Conservation (phyloP, 1,140 invertebrate genomes). For the Patella vulgata region DNA sequence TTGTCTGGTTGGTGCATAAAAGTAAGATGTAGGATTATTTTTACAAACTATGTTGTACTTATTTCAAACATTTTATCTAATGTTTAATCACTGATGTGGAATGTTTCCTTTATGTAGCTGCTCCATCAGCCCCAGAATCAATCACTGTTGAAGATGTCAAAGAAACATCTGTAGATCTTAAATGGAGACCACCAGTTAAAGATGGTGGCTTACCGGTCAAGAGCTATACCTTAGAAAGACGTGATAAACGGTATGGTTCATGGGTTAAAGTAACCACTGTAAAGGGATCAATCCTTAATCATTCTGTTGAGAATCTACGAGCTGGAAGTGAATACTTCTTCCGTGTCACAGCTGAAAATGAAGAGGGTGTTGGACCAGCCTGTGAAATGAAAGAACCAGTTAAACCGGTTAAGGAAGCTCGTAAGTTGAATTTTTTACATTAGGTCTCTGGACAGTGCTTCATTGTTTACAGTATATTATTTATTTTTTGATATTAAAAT, state of each 20-base stretch:
- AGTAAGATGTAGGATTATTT: too few species aligned
- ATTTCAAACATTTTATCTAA: too few species aligned
- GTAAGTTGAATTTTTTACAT: conserved; percentile 37
- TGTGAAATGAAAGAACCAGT: conserved; percentile 51
- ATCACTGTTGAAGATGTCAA: conserved; percentile 50
- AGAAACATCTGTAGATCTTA: conserved; percentile 43
- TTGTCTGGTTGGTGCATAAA: too few species aligned
- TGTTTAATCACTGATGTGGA: too few species aligned
- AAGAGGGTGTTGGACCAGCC: conserved; percentile 76
- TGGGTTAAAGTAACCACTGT: conserved; percentile 52
- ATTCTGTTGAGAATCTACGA: conserved; percentile 71
- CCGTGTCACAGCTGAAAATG: conserved; percentile 92
- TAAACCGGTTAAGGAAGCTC: conserved; percentile 52
- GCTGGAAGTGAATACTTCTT: conserved; percentile 96
- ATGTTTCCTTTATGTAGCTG: conserved; percentile 30
- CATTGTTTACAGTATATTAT: neutral
- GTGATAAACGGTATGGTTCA: conserved; percentile 75
- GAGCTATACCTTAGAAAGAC: conserved; percentile 90
- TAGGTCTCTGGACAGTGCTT: neutral
- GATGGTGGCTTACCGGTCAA: conserved; percentile 96
- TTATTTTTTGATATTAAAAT: conserved; percentile 71
- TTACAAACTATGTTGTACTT: too few species aligned
- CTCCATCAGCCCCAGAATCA: conserved; percentile 50
- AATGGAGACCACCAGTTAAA: conserved; percentile 95
- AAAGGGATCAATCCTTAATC: conserved; percentile 38